phyloP scores from a whole-genome alignment of 1,140 invertebrate species.

The Zaprionus taronus region DNA sequence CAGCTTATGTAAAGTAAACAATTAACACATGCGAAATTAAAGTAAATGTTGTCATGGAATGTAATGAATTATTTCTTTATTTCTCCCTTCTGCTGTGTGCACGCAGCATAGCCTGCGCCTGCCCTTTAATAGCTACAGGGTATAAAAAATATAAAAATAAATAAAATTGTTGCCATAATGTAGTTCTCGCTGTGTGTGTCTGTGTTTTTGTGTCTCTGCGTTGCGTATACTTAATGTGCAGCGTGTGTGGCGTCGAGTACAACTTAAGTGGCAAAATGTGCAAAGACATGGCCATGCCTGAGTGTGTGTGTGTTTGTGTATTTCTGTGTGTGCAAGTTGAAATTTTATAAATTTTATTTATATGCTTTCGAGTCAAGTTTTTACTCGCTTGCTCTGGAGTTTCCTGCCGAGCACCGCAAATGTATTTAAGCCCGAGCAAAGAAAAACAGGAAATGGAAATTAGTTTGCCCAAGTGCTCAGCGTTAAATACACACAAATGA shows the following conservation, averaged over 20 bases:
- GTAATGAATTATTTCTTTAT: no score
- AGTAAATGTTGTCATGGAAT: no score
- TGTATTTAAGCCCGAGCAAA: slow-evolving; percentile 28
- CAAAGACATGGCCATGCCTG: slow-evolving; percentile 3
- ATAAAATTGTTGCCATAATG: slow-evolving; percentile 47
- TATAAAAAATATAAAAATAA: slow-evolving; percentile 46
- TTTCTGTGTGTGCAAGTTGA: slow-evolving; percentile 31
- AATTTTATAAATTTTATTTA: slow-evolving; percentile 45
- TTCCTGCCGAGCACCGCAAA: slow-evolving; percentile 26
- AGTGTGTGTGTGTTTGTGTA: not conserved
- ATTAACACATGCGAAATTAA: not conserved
- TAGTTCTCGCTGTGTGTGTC: slow-evolving; percentile 23
- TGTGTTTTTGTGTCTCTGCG: slow-evolving; percentile 24
- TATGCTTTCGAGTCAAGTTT: slow-evolving; percentile 34
- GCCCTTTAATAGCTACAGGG: slow-evolving; percentile 6
- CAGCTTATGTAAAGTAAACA: not conserved
- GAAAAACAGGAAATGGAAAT: slow-evolving; percentile 42
- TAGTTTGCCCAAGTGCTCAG: slow-evolving; percentile 26
- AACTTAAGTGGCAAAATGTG: slow-evolving; percentile 36
- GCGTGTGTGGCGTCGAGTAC: slow-evolving; percentile 31
- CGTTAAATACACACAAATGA: slow-evolving; percentile 14
- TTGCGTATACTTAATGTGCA: slow-evolving; percentile 53
- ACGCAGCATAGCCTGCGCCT: not conserved
- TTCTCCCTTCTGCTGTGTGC: no score
- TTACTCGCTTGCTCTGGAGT: slow-evolving; percentile 20